Evolutionary conservation across 2,797 vertebrate species (phyloP).

Genomic region (Esox lucius): DNA sequence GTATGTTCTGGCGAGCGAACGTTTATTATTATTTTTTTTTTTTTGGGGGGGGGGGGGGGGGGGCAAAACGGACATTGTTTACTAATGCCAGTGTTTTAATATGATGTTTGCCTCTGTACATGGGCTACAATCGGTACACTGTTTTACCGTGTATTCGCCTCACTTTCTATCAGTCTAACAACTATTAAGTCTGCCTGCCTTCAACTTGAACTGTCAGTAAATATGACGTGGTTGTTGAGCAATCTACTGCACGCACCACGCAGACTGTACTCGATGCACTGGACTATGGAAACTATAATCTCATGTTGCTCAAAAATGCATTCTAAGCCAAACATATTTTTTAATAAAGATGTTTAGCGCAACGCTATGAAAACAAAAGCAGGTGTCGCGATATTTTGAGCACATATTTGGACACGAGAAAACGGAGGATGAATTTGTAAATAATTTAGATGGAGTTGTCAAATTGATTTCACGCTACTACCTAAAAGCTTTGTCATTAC

Average conservation of each 20-base stretch:
- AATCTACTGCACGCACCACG: background rate
- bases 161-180: background rate
- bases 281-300: background rate
- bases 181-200: background rate
- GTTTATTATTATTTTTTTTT: background rate
- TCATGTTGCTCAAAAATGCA: background rate
- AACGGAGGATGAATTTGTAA: background rate
- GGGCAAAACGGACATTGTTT: background rate
- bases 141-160: background rate
- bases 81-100: background rate
- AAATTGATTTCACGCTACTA: constrained; percentile 4
- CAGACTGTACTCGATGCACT: background rate
- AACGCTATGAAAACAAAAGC: background rate
- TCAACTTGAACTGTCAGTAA: background rate
- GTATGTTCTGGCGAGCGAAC: background rate
- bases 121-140: background rate
- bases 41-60: too few species aligned
- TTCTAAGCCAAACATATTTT: background rate
- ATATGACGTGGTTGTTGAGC: background rate
- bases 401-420: background rate
- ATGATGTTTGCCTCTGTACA: too few species aligned
- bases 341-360: background rate
- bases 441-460: constrained; percentile 4
- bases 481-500: background rate
- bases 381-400: background rate